Base-by-base conservation (phyloP, 2,797 vertebrate genomes). In the Lacerta viridis region DNA sequence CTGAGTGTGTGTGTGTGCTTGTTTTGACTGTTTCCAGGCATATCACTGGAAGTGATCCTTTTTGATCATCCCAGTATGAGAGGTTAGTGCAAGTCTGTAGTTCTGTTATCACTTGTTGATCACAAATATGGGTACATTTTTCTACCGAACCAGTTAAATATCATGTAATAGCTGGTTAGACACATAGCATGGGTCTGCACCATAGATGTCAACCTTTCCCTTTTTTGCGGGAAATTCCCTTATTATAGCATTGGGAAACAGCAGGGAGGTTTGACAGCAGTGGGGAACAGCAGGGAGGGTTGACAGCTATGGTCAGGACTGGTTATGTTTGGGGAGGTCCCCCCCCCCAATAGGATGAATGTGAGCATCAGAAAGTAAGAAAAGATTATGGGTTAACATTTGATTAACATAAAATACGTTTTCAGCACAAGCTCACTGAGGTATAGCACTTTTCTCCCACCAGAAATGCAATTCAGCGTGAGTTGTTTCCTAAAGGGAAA, bases 401-500 rank as follows among this genome's bases (percentile, higher is more conserved):
- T 50, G 89, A 90, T 91, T 95, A 95, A 88, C 89, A 93, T 93
- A 90, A 92, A 95, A 92, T 46, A 88, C 36, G 1, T 92, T 93
- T 82, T 87, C 87, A 92, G 69, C 78, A 87, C 5, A 1, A 89
- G 89, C 17, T 25, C 83, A 77, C 39, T 93, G 90, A 94, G 95
- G 91, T 94, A 84, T 90, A 95, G 87, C 78, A 20, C 85, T 55
- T 23, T 75, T 93, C 39, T n/a, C 79, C 90, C 79, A 93, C 78
- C 88, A 96, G 93, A 96, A 94, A 94, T 83, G 80, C 27, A 94
- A 86, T 94, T 95, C 91, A 93, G 89, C 85, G 89, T 94, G 90
- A 96, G 90, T 84, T 92, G 74, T 94, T 96, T 96, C 92, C 94
- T 95, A 93, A 95, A 96, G 94, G 50, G 92, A 96, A 96, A 61